A percentile compares a stretch with the other conserved stretches of the same genome.
Conservation (phyloP, 2,113 vertebrate species). For the human (Homo sapiens) region GRCh38 chr18:38412501-38413000, state of each 20-base stretch:
- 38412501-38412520: not conserved
- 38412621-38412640: not conserved
- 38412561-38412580: not conserved
- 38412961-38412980: not conserved
- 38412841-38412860: not conserved
- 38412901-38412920: not conserved
- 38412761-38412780: not conserved
- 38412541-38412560: not conserved
- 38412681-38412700: not conserved
- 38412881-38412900: not conserved
- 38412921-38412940: not conserved
- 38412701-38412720: not conserved
- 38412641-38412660: not conserved
- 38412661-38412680: not conserved
- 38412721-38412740: not conserved
- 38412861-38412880: not conserved
- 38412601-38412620: not conserved
- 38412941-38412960: slow-evolving; percentile 10
- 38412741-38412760: not conserved
- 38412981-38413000: not conserved
- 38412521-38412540: not conserved
- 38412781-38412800: not conserved
- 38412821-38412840: not conserved
- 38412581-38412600: not conserved
- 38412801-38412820: not conserved